Evolutionary conservation across 2,797 vertebrate genomes (phyloP), one percentile per base, ranked within the genome.

Genomic region (Discoglossus pictus): DNA sequence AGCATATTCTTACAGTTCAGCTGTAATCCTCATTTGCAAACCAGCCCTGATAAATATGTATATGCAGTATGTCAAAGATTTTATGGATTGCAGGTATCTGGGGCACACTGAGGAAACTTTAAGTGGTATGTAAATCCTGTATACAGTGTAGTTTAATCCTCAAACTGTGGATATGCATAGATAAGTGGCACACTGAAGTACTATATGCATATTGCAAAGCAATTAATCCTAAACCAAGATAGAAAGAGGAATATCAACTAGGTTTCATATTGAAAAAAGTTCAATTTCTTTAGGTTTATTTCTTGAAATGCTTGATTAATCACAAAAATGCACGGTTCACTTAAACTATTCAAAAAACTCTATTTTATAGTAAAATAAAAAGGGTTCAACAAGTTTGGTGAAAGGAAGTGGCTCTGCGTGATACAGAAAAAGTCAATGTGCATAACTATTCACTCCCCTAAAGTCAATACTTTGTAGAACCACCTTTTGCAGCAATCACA

Each of bases 81-180:
- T 70, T 56, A 62, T 63, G 54, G 43, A 63, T 70, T 43, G 50
- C 35, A 50, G 35, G 60, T 31, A 23, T 63, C 67, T 13, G 7
- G 43, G 59, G 43, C 17, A 44, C 35, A 27, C 34, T n/a, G 52
- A 70, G 60, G 42, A 48, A 63, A 63, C 42, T 51, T 48, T 62
- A 54, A 25, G 47, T 55, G 42, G 36, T 70, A 56, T 56, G 52
- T 63, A 56, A 70, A 63, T 70, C 60, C 43, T 47, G 38, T 63
- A 51, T 40, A 16, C 15, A 34, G 59, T 15, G 23, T 10, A 21
- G 10, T 18, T n/a, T 35, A 70, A 51, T 67, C 55, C 64, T 36
- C 24, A 23, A 35, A 70, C 60, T 40, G 52, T 17, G 52, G 54
- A 20, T 40, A 35, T 12, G 43, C 15, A 40, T 21, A 50, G 51